These are phyloP conservation scores for Sprattus sprattus DNA, from an alignment of 2,113 vertebrate genomes.

Conservation along the genomic window DNA sequence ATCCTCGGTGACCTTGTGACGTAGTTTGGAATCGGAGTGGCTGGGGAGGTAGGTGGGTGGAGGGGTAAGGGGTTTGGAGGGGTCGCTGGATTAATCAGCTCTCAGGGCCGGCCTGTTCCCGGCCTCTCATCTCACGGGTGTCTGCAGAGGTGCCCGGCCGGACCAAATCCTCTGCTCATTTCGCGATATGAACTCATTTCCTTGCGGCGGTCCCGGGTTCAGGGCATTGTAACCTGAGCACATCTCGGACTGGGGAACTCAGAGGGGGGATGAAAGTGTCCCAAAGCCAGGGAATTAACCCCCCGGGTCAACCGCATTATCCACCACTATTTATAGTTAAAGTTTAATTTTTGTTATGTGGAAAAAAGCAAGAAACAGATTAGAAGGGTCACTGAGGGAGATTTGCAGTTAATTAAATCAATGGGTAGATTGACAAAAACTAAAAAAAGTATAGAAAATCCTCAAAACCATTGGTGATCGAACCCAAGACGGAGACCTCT, in stretches of 20 bases:
- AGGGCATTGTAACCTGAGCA: slow-evolving; percentile 73
- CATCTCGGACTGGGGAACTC: slow-evolving; percentile 57
- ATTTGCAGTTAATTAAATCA: slow-evolving; percentile 78
- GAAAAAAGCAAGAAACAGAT: slow-evolving; percentile 70
- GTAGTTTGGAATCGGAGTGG: slow-evolving; percentile 43
- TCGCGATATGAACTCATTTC: slow-evolving; percentile 81
- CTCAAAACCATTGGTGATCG: slow-evolving; percentile 10
- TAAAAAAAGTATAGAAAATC: neutral
- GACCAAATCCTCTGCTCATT: slow-evolving; percentile 71
- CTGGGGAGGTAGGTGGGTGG: neutral
- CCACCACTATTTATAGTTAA: slow-evolving; percentile 79
- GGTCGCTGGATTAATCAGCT: slow-evolving; percentile 51
- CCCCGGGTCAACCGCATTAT: slow-evolving; percentile 72
- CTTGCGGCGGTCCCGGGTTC: slow-evolving; percentile 67
- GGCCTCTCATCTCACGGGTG: slow-evolving; percentile 61
- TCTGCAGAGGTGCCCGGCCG: slow-evolving; percentile 68
- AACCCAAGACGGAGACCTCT: neutral
- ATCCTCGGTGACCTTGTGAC: slow-evolving; percentile 57
- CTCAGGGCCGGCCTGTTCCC: slow-evolving; percentile 51
- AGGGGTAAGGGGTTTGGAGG: neutral
- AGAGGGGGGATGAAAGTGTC: slow-evolving; percentile 75
- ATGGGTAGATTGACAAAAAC: slow-evolving; percentile 64
- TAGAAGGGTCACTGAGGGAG: slow-evolving; percentile 67
- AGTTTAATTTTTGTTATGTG: slow-evolving; percentile 70
- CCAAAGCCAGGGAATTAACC: slow-evolving; percentile 77